These are phyloP conservation scores for Coryphaenoides rupestris DNA, from an alignment of 2,113 vertebrate genomes.

Conservation along the genomic window DNA sequence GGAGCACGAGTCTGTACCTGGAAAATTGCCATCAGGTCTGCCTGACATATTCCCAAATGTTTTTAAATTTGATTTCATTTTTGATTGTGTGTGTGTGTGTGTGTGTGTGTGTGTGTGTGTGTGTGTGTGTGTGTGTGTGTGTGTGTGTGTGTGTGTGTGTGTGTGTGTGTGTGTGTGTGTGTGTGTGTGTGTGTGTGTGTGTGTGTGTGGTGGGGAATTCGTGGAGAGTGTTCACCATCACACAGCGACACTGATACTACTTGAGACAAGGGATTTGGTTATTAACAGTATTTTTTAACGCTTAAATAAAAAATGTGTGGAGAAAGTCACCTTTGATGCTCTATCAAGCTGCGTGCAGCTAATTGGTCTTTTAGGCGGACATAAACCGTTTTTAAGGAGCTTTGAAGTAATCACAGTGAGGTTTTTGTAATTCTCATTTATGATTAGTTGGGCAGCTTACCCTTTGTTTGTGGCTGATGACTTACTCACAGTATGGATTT, in stretches of 20 bases:
- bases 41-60: background rate
- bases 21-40: too few species aligned
- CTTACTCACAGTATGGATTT: conserved; percentile 46
- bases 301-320: conserved; percentile 27
- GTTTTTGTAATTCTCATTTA: conserved; percentile 53
- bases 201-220: background rate
- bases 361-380: conserved; percentile 57
- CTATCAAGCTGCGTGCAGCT: conserved; percentile 42
- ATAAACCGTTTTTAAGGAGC: conserved; percentile 55
- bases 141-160: too few species aligned
- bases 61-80: too few species aligned
- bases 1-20: too few species aligned
- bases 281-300: conserved; percentile 19
- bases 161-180: too few species aligned
- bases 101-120: conserved; percentile 2
- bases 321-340: conserved; percentile 51
- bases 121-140: background rate
- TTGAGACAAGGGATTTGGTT: conserved; percentile 26
- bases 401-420: conserved; percentile 58
- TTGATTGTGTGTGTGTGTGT: background rate
- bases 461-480: conserved; percentile 38
- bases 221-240: background rate
- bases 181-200: too few species aligned
- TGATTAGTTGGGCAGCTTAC: conserved; percentile 59
- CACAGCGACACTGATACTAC: conserved; percentile 1